Conservation (phyloP, 2,888 invertebrate genomes). For the Rhamnusium bicolor region DNA sequence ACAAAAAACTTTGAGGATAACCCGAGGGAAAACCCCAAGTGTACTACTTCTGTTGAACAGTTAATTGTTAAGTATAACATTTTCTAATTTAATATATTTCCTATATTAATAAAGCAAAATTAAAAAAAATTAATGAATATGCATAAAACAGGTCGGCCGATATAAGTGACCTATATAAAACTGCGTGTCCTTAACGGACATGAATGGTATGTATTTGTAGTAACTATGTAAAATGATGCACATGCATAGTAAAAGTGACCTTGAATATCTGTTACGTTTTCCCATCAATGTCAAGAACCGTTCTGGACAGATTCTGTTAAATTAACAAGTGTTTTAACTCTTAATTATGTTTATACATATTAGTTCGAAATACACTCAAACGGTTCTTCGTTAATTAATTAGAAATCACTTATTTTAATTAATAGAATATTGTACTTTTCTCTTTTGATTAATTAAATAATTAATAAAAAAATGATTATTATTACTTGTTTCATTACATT, state of each 20-base stretch:
- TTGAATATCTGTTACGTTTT: conserved; percentile 45
- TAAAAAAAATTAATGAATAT: not conserved
- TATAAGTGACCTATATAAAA: conserved; percentile 25
- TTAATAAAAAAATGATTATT: not conserved
- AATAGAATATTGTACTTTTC: not conserved
- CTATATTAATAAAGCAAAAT: not conserved
- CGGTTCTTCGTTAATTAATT: not conserved
- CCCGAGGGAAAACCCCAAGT: too few species aligned
- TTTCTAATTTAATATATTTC: too few species aligned
- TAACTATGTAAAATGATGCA: conserved; percentile 49
- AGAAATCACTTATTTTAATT: not conserved
- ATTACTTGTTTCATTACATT: not conserved
- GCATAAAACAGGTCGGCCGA: conserved; percentile 13
- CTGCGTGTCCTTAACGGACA: conserved; percentile 16
- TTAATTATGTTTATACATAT: conserved; percentile 15
- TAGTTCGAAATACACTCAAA: not conserved
- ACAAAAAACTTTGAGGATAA: too few species aligned
- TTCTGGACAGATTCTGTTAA: conserved; percentile 35
- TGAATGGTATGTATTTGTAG: conserved; percentile 28
- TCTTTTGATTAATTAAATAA: not conserved
- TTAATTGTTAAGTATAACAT: too few species aligned
- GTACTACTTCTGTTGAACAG: too few species aligned
- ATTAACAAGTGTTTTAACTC: conserved; percentile 20
- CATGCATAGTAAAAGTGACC: conserved; percentile 56
- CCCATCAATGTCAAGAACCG: conserved; percentile 49